Evolutionary conservation across 1,140 invertebrate species (phyloP).

Genomic region (Dolichoris vasculosae): DNA sequence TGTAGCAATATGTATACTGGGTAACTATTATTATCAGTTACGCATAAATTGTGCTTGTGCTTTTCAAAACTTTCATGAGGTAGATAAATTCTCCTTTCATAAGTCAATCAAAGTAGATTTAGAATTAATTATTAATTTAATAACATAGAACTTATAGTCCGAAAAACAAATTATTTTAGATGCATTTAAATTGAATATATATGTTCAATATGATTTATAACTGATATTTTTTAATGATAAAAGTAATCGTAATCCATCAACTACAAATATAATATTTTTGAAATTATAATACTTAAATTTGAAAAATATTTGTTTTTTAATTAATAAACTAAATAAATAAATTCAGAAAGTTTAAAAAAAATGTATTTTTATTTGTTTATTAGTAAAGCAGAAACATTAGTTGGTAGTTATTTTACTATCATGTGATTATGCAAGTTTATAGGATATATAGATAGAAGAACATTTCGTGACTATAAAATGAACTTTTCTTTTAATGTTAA

Average conservation of each 20-base stretch:
- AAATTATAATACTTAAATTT: too few species aligned
- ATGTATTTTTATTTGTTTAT: too few species aligned
- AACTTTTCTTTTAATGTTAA: not conserved
- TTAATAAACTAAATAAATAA: too few species aligned
- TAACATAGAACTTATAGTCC: not conserved
- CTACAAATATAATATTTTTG: too few species aligned
- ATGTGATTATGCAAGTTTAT: not conserved
- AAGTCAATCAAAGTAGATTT: not conserved
- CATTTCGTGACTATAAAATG: not conserved
- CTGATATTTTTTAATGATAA: not conserved
- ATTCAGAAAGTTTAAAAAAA: too few species aligned
- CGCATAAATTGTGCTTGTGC: not conserved
- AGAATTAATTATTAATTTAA: constrained; percentile 2
- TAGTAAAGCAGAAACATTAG: not conserved
- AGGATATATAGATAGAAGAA: constrained; percentile 16
- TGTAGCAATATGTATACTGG: not conserved
- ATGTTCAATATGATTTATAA: not conserved
- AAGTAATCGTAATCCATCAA: too few species aligned
- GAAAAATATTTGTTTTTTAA: too few species aligned
- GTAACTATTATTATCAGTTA: not conserved
- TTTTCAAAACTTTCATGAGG: not conserved
- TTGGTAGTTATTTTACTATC: constrained; percentile 12
- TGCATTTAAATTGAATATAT: not conserved
- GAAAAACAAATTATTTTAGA: not conserved
- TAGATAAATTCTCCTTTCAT: constrained; percentile 10